phyloP scores from a whole-genome alignment of 2,888 invertebrate species.

The Campoplex nolae region DNA sequence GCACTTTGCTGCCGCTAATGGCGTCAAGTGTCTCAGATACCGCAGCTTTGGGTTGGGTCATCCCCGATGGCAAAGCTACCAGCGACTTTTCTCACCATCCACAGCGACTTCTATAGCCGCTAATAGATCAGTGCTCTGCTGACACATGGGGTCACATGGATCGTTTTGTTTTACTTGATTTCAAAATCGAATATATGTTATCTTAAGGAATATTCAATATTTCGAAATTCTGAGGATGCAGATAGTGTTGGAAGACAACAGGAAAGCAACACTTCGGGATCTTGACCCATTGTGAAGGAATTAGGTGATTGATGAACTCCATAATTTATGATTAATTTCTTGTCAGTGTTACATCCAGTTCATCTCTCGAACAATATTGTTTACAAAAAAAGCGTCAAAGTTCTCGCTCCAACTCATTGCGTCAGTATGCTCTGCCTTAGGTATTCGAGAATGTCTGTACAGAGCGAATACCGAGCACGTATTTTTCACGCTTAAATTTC shows the following conservation, averaged over 20 bases:
- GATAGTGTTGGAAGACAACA: not conserved
- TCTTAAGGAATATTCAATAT: not conserved
- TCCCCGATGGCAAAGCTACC: slow-evolving; percentile 69
- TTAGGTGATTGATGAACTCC: too few relatives aligned
- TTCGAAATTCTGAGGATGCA: not conserved
- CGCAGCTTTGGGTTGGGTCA: slow-evolving; percentile 77
- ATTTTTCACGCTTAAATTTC: slow-evolving; percentile 79
- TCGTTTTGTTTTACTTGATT: slow-evolving; percentile 27
- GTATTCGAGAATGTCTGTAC: slow-evolving; percentile 64
- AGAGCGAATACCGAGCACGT: slow-evolving; percentile 66
- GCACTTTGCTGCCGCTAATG: slow-evolving; percentile 84
- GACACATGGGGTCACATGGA: slow-evolving; percentile 35
- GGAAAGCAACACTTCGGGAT: not conserved
- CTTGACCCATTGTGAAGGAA: too few relatives aligned
- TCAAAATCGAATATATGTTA: not conserved
- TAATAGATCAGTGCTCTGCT: slow-evolving; percentile 32
- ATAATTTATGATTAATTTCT: too few relatives aligned
- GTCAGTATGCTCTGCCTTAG: slow-evolving; percentile 29
- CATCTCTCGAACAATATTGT: too few relatives aligned
- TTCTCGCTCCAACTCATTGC: not conserved
- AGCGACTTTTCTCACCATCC: slow-evolving; percentile 51
- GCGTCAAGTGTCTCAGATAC: slow-evolving; percentile 84
- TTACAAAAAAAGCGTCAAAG: too few relatives aligned
- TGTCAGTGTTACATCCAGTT: too few relatives aligned
- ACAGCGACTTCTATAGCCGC: slow-evolving; percentile 5